Evolutionary conservation across 2,888 invertebrate genomes (phyloP).

Genomic region (Synanthedon myopaeformis): DNA sequence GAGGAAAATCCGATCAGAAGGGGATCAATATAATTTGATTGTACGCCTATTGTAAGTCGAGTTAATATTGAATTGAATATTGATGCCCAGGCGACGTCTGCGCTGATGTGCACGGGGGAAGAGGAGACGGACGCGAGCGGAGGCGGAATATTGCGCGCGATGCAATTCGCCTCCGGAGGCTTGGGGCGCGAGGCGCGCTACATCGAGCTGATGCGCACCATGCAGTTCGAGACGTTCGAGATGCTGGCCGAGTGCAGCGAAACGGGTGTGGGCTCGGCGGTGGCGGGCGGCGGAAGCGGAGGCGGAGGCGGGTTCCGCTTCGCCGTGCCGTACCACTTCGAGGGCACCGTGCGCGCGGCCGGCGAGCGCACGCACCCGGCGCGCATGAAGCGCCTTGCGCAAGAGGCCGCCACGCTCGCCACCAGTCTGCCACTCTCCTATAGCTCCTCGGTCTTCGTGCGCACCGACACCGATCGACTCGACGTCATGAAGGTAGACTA

Average conservation of each 20-base stretch:
- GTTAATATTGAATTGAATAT: neutral
- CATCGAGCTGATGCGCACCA: conserved; percentile 86
- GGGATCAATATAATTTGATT: neutral
- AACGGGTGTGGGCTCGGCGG: conserved; percentile 61
- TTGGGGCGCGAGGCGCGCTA: conserved; percentile 73
- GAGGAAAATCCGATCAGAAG: too few species aligned
- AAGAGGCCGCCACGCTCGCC: conserved; percentile 93
- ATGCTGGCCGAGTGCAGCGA: conserved; percentile 86
- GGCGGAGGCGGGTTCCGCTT: conserved; percentile 83
- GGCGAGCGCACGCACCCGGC: conserved; percentile 89
- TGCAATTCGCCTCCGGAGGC: conserved; percentile 21
- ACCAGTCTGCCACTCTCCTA: conserved; percentile 92
- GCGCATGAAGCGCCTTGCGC: conserved; percentile 91
- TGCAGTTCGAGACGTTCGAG: conserved; percentile 93
- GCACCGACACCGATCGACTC: conserved; percentile 92
- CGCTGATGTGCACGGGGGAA: conserved; percentile 50
- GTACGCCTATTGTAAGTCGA: neutral
- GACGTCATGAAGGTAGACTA: conserved; percentile 93
- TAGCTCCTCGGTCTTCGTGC: conserved; percentile 94
- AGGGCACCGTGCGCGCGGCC: conserved; percentile 86
- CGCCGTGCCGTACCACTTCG: conserved; percentile 90
- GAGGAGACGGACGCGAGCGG: conserved; percentile 40
- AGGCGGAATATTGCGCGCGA: conserved; percentile 27
- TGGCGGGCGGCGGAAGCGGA: conserved; percentile 84
- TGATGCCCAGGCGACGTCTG: conserved; percentile 46